Percentiles rank a stretch among this genome's conserved stretches.
Evolutionary conservation across 2,888 invertebrate species (phyloP).

Genomic region (Ormyrus rosae): DNA sequence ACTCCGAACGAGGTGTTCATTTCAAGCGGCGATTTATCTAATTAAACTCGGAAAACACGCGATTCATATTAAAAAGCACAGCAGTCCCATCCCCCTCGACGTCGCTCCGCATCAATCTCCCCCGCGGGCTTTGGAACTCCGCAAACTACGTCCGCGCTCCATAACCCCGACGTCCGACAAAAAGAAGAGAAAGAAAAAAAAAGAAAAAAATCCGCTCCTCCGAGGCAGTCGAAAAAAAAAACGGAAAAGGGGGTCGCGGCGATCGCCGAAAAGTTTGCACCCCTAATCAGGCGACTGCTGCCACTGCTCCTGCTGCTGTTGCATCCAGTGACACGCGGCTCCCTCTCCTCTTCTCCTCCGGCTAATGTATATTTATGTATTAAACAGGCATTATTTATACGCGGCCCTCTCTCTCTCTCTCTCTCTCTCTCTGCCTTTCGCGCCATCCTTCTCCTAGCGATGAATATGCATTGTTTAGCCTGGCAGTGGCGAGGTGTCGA

Average conservation of each 20-base stretch:
- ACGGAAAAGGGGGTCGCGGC: neutral
- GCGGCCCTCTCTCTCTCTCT: conserved; percentile 40
- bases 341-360: neutral
- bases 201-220: no score
- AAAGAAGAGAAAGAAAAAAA: no score
- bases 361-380: conserved; percentile 74
- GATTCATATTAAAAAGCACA: no score
- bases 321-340: neutral
- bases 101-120: no score
- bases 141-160: no score
- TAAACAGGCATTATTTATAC: conserved; percentile 75
- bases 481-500: conserved; percentile 74
- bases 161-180: no score
- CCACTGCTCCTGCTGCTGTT: no score
- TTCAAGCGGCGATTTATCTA: no score
- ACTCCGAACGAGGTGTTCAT: no score
- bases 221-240: neutral
- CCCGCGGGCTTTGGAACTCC: no score
- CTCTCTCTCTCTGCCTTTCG: neutral
- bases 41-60: no score
- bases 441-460: conserved; percentile 60
- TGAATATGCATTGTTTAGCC: conserved; percentile 75
- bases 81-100: no score
- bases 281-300: conserved; percentile 17
- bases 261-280: conserved; percentile 17